phyloP scores from a whole-genome alignment of 2,797 vertebrate genomes.

The Phataginus tetradactyla region DNA sequence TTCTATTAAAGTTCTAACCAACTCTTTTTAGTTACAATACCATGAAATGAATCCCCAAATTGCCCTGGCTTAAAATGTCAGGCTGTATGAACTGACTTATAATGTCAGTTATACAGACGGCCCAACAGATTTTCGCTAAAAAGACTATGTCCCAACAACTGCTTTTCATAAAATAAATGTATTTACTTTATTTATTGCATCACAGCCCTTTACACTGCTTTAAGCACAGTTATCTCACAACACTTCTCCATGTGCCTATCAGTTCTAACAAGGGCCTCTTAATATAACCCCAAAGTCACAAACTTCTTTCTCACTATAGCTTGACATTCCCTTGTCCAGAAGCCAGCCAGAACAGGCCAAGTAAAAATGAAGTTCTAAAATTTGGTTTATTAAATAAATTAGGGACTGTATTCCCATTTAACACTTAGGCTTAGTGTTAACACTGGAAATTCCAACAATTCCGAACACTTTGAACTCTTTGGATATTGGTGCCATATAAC shows the following conservation, averaged over 20 bases:
- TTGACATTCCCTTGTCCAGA: conserved; percentile 5
- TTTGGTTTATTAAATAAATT: background rate
- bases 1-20: conserved; percentile 65
- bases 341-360: background rate
- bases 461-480: conserved; percentile 72
- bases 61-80: background rate
- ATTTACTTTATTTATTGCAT: background rate
- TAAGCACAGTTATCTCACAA: background rate
- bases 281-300: background rate
- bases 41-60: background rate
- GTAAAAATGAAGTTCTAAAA: background rate
- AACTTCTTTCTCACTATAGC: background rate
- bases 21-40: conserved; percentile 1
- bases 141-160: conserved; percentile 26
- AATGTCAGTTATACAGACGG: background rate
- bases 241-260: background rate
- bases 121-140: background rate
- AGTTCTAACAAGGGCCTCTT: conserved; percentile 39
- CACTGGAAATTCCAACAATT: conserved; percentile 36
- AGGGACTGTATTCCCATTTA: background rate
- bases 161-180: background rate
- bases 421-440: background rate
- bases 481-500: conserved; percentile 76
- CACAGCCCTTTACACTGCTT: background rate
- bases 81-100: background rate